These are phyloP conservation scores for Platyura marginata DNA, from an alignment of 1,140 invertebrate genomes.

Conservation along the genomic window DNA sequence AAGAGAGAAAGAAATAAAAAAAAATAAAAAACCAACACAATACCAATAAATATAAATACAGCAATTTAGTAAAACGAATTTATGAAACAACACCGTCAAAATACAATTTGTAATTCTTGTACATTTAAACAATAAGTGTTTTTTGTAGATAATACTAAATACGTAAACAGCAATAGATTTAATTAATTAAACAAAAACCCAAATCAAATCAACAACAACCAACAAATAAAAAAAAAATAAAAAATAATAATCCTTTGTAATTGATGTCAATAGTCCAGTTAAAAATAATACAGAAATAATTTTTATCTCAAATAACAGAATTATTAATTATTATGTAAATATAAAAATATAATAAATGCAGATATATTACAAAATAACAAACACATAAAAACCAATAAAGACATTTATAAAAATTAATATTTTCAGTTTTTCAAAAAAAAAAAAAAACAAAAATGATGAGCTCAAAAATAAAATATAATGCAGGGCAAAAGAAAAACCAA, in stretches of 20 bases:
- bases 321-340: not conserved
- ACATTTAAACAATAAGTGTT: too few species aligned
- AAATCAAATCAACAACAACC: conserved; percentile 11
- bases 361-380: conserved; percentile 12
- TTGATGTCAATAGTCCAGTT: not conserved
- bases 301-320: too few species aligned
- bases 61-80: not conserved
- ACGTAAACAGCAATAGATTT: not conserved
- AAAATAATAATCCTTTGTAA: not conserved
- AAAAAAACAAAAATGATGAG: too few species aligned
- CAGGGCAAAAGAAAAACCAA: conserved; percentile 7
- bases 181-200: too few species aligned
- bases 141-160: not conserved
- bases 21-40: not conserved
- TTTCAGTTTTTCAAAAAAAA: too few species aligned
- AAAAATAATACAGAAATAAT: not conserved
- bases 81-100: not conserved
- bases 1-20: conserved; percentile 9
- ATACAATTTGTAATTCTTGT: not conserved
- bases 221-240: conserved; percentile 10
- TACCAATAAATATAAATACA: not conserved
- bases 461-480: too few species aligned
- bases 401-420: too few species aligned
- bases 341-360: conserved; percentile 11
- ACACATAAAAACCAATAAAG: conserved; percentile 10